Evolutionary conservation across 2,113 vertebrate genomes (phyloP).

Genomic region (Addax nasomaculatus): DNA sequence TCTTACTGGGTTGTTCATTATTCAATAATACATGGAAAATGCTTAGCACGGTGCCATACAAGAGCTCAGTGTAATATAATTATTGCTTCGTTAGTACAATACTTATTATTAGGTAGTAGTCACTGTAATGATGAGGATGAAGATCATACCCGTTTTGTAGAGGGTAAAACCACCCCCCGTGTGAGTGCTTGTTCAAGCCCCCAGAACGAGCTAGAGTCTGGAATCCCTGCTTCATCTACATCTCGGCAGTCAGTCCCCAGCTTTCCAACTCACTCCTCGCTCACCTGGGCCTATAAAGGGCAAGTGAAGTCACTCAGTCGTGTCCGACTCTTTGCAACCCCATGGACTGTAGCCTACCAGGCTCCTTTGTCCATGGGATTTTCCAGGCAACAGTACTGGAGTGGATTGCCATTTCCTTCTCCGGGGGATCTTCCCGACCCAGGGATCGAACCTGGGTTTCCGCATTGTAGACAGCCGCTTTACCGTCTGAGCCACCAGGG

Average conservation of each 20-base stretch:
- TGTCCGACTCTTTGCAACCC: too few relatives aligned
- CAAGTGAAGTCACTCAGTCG: too few relatives aligned
- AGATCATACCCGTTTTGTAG: not conserved
- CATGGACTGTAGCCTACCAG: too few relatives aligned
- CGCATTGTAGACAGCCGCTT: too few relatives aligned
- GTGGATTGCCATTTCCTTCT: too few relatives aligned
- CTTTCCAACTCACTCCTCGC: not conserved
- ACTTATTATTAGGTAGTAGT: not conserved
- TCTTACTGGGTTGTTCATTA: not conserved
- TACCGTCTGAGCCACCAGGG: too few relatives aligned
- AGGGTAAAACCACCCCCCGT: not conserved
- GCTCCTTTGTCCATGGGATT: too few relatives aligned
- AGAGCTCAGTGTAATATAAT: not conserved
- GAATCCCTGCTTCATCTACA: not conserved
- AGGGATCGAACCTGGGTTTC: too few relatives aligned
- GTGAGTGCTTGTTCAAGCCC: not conserved
- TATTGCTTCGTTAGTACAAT: not conserved
- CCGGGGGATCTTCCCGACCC: too few relatives aligned
- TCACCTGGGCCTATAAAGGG: not conserved
- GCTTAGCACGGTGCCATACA: not conserved
- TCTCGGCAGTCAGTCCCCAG: not conserved
- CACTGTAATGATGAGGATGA: not conserved
- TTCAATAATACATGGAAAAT: not conserved
- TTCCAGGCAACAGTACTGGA: too few relatives aligned
- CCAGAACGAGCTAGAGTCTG: not conserved